A percentile compares a stretch with the other conserved stretches of the same genome.
Evolutionary conservation across 2,113 vertebrate species (phyloP).

Genomic region (Polyodon spathula): DNA sequence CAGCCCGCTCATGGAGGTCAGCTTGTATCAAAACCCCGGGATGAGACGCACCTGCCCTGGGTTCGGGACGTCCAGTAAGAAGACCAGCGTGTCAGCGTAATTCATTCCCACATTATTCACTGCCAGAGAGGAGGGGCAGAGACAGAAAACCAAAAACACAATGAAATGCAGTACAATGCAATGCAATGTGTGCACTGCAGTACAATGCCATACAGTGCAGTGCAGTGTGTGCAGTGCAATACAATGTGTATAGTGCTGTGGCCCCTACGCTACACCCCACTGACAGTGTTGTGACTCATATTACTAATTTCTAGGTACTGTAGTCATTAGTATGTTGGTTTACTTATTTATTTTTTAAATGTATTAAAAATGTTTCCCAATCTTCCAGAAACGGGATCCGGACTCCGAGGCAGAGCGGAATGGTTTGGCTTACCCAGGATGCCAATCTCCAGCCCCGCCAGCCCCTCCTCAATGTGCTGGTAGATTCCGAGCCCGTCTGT

Average conservation of each 20-base stretch:
- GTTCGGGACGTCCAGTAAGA: slow-evolving; percentile 49
- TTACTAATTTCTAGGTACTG: no score
- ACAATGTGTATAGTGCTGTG: no score
- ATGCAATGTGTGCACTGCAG: neutral
- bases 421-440: slow-evolving; percentile 49
- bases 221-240: no score
- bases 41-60: slow-evolving; percentile 42
- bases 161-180: neutral
- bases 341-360: no score
- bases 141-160: neutral
- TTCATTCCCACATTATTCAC: slow-evolving; percentile 64
- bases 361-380: no score
- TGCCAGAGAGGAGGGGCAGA: slow-evolving; percentile 23
- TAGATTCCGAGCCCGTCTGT: slow-evolving; percentile 51
- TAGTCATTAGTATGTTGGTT: no score
- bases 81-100: slow-evolving; percentile 33
- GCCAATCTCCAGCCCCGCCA: slow-evolving; percentile 58
- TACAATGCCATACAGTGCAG: no score
- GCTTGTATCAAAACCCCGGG: no score
- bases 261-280: no score
- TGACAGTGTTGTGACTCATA: no score
- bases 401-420: neutral
- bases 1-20: no score
- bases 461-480: slow-evolving; percentile 31
- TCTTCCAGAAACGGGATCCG: no score